Evolutionary conservation across 1,140 invertebrate species (phyloP).

Genomic region (Panagrolaimus sp.): DNA sequence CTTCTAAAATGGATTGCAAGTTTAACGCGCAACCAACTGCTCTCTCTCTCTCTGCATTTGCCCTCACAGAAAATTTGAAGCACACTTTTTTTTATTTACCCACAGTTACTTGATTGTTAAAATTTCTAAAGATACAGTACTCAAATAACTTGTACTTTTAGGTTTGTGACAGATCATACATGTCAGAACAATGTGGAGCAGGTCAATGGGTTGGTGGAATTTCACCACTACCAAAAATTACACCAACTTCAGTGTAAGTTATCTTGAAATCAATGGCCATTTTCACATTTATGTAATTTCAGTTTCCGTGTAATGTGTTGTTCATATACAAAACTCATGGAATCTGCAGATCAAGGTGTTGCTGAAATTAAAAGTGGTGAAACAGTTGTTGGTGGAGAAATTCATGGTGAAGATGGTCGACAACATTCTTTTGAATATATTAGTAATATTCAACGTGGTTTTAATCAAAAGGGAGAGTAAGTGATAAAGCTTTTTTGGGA

Average conservation of each 20-base stretch:
- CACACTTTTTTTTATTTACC: too few species aligned
- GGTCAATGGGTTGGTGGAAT: slow-evolving; percentile 51
- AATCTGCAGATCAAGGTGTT: slow-evolving; percentile 32
- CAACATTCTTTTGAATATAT: slow-evolving; percentile 51
- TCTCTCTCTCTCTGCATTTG: too few species aligned
- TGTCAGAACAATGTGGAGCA: slow-evolving; percentile 29
- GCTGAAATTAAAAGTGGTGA: slow-evolving; percentile 40
- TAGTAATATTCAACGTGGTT: slow-evolving; percentile 27
- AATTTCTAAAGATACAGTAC: too few species aligned
- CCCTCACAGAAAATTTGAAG: too few species aligned
- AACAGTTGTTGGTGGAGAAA: slow-evolving; percentile 47
- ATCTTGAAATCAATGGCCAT: slow-evolving; percentile 12
- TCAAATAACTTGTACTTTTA: slow-evolving; percentile 11
- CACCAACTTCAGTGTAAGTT: not conserved
- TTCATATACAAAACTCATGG: slow-evolving; percentile 31
- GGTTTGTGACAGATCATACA: slow-evolving; percentile 29
- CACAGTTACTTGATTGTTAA: too few species aligned
- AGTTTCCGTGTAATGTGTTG: slow-evolving; percentile 38
- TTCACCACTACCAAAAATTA: slow-evolving; percentile 16
- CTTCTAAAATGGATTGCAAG: too few species aligned
- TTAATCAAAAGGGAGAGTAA: slow-evolving; percentile 28
- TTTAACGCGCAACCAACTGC: too few species aligned
- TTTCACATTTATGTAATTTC: not conserved
- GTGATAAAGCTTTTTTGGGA: not conserved
- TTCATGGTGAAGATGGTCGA: slow-evolving; percentile 32